These are phyloP conservation scores for Grammomys surdaster DNA, from an alignment of 2,113 vertebrate species.

Conservation along the genomic window DNA sequence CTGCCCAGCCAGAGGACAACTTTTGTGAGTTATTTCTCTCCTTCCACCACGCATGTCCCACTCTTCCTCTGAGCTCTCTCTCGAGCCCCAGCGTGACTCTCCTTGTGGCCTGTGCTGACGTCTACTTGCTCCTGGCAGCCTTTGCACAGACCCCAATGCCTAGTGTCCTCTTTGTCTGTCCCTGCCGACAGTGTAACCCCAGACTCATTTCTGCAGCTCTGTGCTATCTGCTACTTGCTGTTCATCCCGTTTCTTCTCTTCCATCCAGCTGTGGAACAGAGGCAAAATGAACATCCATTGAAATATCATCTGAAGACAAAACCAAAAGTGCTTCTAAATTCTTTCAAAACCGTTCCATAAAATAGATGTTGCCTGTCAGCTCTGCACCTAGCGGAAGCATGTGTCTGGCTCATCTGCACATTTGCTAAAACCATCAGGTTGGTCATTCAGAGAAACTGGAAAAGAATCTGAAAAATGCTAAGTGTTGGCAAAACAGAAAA, in stretches of 20 bases:
- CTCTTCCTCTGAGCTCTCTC: neutral
- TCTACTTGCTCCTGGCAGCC: neutral
- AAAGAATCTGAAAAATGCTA: conserved; percentile 55
- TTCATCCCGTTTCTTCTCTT: neutral
- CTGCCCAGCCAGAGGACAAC: neutral
- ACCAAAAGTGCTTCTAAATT: conserved; percentile 39
- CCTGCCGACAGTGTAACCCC: neutral
- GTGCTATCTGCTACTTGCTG: neutral
- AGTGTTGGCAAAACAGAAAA: conserved; percentile 58
- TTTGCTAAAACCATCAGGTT: conserved; percentile 62
- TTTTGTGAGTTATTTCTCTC: neutral
- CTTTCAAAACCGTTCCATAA: conserved; percentile 46
- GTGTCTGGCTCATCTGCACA: neutral
- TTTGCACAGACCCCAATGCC: neutral
- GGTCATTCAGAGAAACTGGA: conserved; percentile 35
- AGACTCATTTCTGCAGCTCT: neutral
- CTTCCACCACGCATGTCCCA: neutral
- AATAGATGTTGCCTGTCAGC: conserved; percentile 46
- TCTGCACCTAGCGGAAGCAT: neutral
- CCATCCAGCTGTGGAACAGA: neutral
- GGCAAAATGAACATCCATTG: neutral
- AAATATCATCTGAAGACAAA: conserved; percentile 46
- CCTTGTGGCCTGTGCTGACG: neutral
- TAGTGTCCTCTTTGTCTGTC: neutral
- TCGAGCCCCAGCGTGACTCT: neutral